Evolutionary conservation across 2,888 invertebrate species (phyloP), one percentile per base, ranked within the genome.

Genomic region (Chelonus formosanus): DNA sequence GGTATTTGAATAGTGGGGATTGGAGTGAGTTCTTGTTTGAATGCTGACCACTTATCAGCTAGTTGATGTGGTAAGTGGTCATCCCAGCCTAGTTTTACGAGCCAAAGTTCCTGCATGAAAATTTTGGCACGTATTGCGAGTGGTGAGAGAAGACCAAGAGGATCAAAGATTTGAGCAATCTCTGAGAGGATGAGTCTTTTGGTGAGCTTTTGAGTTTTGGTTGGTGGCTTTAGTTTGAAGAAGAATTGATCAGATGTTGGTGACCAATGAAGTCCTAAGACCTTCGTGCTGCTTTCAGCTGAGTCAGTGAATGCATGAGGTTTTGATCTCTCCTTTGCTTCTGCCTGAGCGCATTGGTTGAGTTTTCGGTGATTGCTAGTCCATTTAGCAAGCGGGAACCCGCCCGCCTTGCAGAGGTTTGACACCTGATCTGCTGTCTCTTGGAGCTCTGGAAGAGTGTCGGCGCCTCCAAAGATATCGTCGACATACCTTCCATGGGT

Each of bases 371-470:
- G 2, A 20, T 20, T 20, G 20, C 36, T 31, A 8, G 66, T 61
- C 70, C 70, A 70, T 31, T 70, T 70, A 0, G 68, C 65, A 0
- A 69, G 50, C 0, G 69, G 68, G 3, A 70, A 64, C 0, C 71
- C 70, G 48, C 72, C 71, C 57, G 20, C 20, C 20, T 1, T 20
- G 20, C 20, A 20, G 20, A 20, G 20, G 20, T 20, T 20, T 20
- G 20, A 20, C 20, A 20, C 20, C 20, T 20, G 20, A 20, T 20
- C 20, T 20, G 20, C 20, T 20, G 20, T 20, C 2, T 20, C 20
- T 20, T 2, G 20, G 20, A 20, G 20, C 20, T 20, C 20, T 20
- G 20, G 20, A 20, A 20, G 20, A 1, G 20, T 20, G 20, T 20
- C 20, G 20, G 20, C 20, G 20, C 20, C 20, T 20, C 20, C 20